Base-by-base conservation (phyloP, 2,797 vertebrate genomes). In the Selene dorsalis region DNA sequence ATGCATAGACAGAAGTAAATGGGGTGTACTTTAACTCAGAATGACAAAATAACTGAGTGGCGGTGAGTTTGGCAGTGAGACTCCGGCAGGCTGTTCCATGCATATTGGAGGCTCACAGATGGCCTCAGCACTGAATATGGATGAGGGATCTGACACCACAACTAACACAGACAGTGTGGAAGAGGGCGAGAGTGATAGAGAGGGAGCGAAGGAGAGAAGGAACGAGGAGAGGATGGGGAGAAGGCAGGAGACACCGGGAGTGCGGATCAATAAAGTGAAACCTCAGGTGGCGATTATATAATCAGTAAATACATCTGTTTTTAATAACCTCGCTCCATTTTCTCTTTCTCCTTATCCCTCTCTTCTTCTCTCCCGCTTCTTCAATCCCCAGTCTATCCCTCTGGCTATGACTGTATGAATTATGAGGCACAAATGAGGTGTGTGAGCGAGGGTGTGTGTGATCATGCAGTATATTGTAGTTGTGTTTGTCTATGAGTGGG, bases 61-160 rank as follows among this genome's bases (percentile, higher is more conserved):
- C 79, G 75, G 64, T 45, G 28, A 77, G 86, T 79, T 90, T 88
- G 90, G 90, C 87, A 83, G 77, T 28, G 78, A 84, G 69, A 74
- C 77, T 83, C 72, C 26, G 9, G 69, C 91, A 90, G 88, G 67
- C 90, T 90, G 86, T 85, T 88, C 91, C 87, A 90, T 93, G 91
- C 88, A 91, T 92, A 92, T 89, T 91, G 92, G 91, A 93, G 82
- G 76, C 81, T 79, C 89, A 88, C 91, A 94, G 91, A 94, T 92
- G 91, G 92, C 82, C 84, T 76, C 72, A 11, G 64, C 24, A 4
- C 84, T 93, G 90, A 93, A 93, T 92, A 93, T 93, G 92, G 86
- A 93, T 92, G 93, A 92, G 87, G 65, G 84, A 89, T 90, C 84
- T 87, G 88, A 93, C 90, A 92, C 85, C 82, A 84, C 84, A 86